Percentiles rank a stretch among this genome's conserved stretches.
Evolutionary conservation across 2,888 invertebrate species (phyloP).

Genomic region (Andrena fulva): DNA sequence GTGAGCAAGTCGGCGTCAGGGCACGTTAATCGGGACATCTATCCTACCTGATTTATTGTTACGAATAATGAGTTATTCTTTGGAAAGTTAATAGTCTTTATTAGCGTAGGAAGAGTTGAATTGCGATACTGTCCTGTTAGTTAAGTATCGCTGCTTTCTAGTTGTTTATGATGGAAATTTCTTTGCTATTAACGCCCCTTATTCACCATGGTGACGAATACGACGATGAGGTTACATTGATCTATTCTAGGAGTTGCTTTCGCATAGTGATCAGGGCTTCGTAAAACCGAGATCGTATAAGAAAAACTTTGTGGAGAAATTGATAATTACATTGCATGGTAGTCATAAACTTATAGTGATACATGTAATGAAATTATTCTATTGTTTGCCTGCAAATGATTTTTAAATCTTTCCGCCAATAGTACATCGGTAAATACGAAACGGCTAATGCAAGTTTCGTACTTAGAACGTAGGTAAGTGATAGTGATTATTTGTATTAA

Average conservation of each 20-base stretch:
- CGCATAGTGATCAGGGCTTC: not conserved
- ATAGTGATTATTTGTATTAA: not conserved
- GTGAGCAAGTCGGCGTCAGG: too few species aligned
- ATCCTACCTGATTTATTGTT: not conserved
- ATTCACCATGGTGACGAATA: conserved; percentile 71
- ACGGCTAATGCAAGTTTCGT: not conserved
- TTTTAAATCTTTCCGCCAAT: not conserved
- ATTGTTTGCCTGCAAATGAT: not conserved
- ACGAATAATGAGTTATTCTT: not conserved
- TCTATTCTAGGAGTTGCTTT: conserved; percentile 32
- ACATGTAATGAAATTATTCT: not conserved
- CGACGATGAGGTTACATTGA: conserved; percentile 63
- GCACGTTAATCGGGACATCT: too few species aligned
- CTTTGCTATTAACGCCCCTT: conserved; percentile 26
- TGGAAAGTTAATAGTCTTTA: not conserved
- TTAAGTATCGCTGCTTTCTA: not conserved
- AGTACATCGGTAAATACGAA: not conserved
- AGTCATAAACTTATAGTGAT: not conserved
- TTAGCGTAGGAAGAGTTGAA: not conserved
- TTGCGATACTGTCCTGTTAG: not conserved
- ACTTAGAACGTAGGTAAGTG: conserved; percentile 4
- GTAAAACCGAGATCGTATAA: not conserved
- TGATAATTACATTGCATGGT: not conserved
- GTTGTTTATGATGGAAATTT: conserved; percentile 19
- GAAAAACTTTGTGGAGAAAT: not conserved